These are phyloP conservation scores for Aix galericulata DNA, from an alignment of 2,113 vertebrate species.

Conservation along the genomic window DNA sequence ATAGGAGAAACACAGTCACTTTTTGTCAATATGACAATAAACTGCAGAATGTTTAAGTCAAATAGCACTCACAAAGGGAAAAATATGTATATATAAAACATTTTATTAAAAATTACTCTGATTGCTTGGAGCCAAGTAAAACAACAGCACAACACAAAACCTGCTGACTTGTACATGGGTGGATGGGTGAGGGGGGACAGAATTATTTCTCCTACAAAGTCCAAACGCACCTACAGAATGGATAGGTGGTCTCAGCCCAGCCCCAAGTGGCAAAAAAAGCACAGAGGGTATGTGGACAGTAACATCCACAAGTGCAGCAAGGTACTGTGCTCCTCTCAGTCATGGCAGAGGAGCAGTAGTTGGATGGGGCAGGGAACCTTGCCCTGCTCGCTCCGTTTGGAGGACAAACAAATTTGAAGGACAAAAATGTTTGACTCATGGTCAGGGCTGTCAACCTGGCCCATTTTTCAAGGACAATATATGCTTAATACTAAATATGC, in stretches of 20 bases:
- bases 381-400: neutral
- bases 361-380: neutral
- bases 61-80: neutral
- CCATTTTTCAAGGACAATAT: neutral
- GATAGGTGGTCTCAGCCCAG: neutral
- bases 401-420: neutral
- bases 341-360: neutral
- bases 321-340: neutral
- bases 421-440: neutral
- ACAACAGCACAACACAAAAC: neutral
- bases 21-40: neutral
- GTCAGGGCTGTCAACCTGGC: neutral
- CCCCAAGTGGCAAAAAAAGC: neutral
- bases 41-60: neutral
- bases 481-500: neutral
- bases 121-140: neutral
- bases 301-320: neutral
- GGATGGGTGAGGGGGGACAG: neutral
- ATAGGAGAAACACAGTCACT: neutral
- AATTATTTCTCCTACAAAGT: neutral
- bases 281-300: neutral
- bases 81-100: too few species aligned
- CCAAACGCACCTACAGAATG: neutral
- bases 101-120: neutral
- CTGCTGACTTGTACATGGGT: rapidly evolving